Base-by-base conservation (phyloP, 2,888 invertebrate species). In the Cheilosia vernalis region DNA sequence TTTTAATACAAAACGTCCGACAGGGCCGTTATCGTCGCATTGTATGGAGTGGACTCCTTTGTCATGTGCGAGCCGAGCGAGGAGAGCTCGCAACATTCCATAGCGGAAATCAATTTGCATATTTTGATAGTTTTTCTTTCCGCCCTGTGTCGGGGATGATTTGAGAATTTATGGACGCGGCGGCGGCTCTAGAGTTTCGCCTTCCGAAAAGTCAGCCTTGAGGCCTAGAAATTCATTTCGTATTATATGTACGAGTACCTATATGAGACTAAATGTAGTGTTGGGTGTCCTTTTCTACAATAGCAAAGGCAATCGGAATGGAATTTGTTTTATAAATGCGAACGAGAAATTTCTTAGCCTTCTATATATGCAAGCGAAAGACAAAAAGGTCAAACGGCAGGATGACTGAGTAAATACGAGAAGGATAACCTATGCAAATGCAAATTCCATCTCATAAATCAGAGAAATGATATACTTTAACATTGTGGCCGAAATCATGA, bases 91-190 rank as follows among this genome's bases (percentile, higher is more conserved):
- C 51, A 64, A 69, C 67, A 83, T 74, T 73, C 55, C 63, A 30
- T 30, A 66, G 44, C 70, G 74, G 84, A 84, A 84, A 84, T 84
- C 84, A 84, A 84, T 84, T 84, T 84, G 80, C 84, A 84, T 84
- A 84, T 84, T 84, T 84, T 84, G 84, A 84, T 84, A 80, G 84
- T 84, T 79, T 80, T 73, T 73, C 83, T 73, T 64, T 49, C 42
- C 27, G n/a, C 24, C 30, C 30, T n/a, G 55, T 27, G 27, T 40
- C 10, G 58, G 37, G 67, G 77, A 77, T 70, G 70, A 60, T 61
- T 67, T 61, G 60, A 19, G 30, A 70, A 55, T 64, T 58, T 61
- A 67, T 58, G 33, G 17, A 40, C 44, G 58, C 40, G 37, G 24
- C 13, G 44, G 58, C 49, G 37, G 24, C 13, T 63, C 60, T 44